Percentiles rank a stretch among this genome's conserved stretches.
Conservation (phyloP, 2,113 vertebrate genomes). For the Lophura nycthemera region DNA sequence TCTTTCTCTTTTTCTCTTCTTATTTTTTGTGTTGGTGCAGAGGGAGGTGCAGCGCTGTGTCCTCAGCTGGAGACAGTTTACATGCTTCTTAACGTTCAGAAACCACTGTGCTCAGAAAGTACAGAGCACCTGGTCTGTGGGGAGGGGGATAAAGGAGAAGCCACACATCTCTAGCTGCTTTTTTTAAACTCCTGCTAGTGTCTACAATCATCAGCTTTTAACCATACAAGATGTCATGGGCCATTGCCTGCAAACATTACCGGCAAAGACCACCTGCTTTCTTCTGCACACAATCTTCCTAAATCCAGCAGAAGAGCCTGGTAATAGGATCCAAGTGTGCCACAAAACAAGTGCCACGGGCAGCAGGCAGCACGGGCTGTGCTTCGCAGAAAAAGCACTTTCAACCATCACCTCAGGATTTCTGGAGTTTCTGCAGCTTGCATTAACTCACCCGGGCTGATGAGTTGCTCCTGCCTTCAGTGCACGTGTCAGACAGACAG, state of each 20-base stretch:
- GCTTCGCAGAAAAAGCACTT: not conserved
- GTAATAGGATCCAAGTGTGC: not conserved
- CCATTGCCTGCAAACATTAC: not conserved
- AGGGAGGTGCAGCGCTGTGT: not conserved
- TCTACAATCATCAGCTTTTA: not conserved
- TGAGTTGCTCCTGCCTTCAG: not conserved
- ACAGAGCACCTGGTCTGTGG: constrained; percentile 10
- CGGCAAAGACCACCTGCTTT: not conserved
- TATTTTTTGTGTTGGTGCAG: not conserved
- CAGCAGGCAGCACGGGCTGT: not conserved
- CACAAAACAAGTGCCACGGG: not conserved
- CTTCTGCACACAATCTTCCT: not conserved
- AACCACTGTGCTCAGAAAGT: constrained; percentile 33
- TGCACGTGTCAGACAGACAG: not conserved
- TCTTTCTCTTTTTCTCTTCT: accelerated
- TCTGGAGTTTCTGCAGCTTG: not conserved
- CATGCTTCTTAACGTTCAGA: constrained; percentile 40
- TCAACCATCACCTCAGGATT: not conserved
- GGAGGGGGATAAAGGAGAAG: constrained; percentile 24
- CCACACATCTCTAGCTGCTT: not conserved
- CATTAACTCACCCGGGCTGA: not conserved
- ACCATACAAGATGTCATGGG: not conserved
- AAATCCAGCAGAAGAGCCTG: not conserved
- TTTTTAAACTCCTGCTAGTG: not conserved
- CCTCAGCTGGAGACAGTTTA: constrained; percentile 5